Conservation (phyloP, 2,797 vertebrate species). For the Rhinoraja longicauda region DNA sequence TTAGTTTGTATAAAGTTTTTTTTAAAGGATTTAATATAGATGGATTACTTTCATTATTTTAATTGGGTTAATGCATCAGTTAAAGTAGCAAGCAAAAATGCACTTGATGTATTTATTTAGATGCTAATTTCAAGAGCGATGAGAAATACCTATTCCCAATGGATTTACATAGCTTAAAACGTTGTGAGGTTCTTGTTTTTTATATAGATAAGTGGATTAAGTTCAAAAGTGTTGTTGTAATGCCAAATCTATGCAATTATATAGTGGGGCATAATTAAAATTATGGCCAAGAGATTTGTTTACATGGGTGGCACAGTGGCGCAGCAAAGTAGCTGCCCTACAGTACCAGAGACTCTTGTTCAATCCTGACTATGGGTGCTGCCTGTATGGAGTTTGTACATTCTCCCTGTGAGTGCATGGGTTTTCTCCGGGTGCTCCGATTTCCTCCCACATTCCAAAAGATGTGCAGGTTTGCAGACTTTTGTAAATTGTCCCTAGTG, state of each 20-base stretch:
- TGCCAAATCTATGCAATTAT: neutral
- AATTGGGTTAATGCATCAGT: slow-evolving; percentile 11
- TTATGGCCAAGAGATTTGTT: neutral
- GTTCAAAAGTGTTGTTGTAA: neutral
- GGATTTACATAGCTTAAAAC: neutral
- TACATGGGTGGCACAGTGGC: too few relatives aligned
- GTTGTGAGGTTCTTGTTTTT: neutral
- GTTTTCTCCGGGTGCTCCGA: too few relatives aligned
- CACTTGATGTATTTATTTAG: neutral
- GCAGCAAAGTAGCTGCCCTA: too few relatives aligned
- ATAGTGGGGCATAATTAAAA: neutral
- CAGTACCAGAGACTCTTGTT: too few relatives aligned
- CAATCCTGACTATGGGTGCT: too few relatives aligned
- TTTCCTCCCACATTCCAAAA: too few relatives aligned
- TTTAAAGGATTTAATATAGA: slow-evolving; percentile 5
- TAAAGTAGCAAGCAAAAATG: neutral
- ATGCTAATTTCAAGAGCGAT: neutral
- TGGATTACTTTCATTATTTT: neutral
- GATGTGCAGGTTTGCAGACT: too few relatives aligned
- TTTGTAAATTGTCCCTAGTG: too few relatives aligned
- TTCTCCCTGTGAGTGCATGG: too few relatives aligned
- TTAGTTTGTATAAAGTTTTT: neutral
- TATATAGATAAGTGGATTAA: neutral
- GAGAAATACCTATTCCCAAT: neutral
- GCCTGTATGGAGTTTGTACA: too few relatives aligned